Evolutionary conservation across 2,797 vertebrate genomes (phyloP), one percentile per base, ranked within the genome.

Genomic region (Chrysolophus pictus): DNA sequence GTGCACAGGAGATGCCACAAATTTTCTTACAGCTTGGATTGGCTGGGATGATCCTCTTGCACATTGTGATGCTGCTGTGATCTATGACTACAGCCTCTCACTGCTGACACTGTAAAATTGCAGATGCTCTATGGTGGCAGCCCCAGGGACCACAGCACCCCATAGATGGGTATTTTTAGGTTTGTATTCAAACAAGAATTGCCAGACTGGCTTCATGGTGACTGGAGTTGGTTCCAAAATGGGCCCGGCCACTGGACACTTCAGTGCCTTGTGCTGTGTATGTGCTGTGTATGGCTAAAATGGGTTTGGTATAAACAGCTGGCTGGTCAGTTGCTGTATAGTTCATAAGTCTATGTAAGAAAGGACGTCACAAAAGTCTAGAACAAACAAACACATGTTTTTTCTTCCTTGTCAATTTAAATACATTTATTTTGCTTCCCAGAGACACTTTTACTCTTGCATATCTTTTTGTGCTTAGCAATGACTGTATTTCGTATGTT

Each of bases 181-280:
- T 70, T 69, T 84, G 10, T 23, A 39, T n/a, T 73, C 1, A 5
- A 49, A 51, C 26, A 65, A 79, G 33, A 13, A 11, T 28, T 44
- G 18, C 17, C 46, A 3, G 0, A 0, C 39, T 75, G 62, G 74
- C 71, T 47, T 24, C 1, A 0, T 0, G 0, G 23, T 21, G 19
- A 63, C 31, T 0, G 0, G 28, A 47, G 7, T 67, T 29, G 24
- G n/a, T 17, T 49, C 1, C 0, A 2, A 7, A 7, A 44, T 0
- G 1, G 2, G 9, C 22, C 60, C 63, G 39, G 60, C 18, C 9
- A 22, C 14, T 35, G 1, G 3, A 37, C 24, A 21, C 44, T 49
- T 39, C 69, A 64, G 24, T 0, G 1, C 35, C 81, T 59, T 39
- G 26, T 49, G 47, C 13, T 51, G 24, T 14, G 7, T 26, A 28